Conservation (phyloP, 1,140 invertebrate genomes). For the Schmidtea mediterranea region DNA sequence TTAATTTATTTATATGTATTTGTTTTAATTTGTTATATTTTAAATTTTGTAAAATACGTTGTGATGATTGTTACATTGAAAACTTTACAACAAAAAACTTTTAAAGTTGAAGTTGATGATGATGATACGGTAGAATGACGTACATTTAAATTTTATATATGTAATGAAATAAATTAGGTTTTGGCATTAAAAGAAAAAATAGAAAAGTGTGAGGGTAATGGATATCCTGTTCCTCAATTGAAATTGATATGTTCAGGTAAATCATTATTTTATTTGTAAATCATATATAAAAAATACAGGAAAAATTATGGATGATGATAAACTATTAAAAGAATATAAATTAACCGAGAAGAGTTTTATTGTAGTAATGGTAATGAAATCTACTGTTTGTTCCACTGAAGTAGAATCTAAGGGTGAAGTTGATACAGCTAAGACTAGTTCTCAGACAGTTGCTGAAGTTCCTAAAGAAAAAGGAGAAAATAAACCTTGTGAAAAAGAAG, state of each 20-base stretch:
- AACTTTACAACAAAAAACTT: slow-evolving; percentile 4
- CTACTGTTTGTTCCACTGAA: background rate
- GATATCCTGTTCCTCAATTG: background rate
- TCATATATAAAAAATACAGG: too few species aligned
- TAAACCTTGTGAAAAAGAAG: background rate
- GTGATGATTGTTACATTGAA: background rate
- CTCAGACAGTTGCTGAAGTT: background rate
- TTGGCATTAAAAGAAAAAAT: background rate
- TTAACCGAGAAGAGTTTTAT: slow-evolving; percentile 2
- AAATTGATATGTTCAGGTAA: slow-evolving; percentile 2
- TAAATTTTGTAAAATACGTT: background rate
- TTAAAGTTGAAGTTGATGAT: slow-evolving; percentile 1
- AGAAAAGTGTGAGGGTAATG: background rate
- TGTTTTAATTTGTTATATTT: too few species aligned
- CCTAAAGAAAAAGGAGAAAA: background rate
- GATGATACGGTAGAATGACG: background rate
- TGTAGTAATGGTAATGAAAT: background rate
- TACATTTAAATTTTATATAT: background rate
- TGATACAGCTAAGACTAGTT: background rate
- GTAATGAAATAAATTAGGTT: background rate
- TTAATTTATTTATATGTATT: too few species aligned
- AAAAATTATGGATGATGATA: slow-evolving; percentile 3
- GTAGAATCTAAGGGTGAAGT: background rate
- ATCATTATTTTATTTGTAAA: too few species aligned
- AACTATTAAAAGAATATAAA: slow-evolving; percentile 1